Base-by-base conservation (phyloP, 2,797 vertebrate species). In the Cossypha polioptera region DNA sequence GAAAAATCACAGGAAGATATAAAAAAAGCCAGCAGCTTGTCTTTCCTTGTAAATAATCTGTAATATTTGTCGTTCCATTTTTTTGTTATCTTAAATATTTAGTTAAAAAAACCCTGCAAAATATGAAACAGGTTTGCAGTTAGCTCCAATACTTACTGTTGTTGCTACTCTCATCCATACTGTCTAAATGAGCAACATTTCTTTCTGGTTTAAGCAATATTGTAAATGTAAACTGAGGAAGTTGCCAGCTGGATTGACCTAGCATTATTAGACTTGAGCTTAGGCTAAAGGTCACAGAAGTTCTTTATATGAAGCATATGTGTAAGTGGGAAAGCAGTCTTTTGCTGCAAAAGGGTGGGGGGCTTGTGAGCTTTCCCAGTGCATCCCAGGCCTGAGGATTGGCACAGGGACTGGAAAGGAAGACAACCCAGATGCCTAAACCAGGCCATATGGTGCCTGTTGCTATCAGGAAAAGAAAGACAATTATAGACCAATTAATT, bases 191-290 rank as follows among this genome's bases (percentile, higher is more conserved):
- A 89, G 53, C 77, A 84, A 2, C 1, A 2, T 86, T 90, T 81
- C 74, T 88, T 85, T 83, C 66, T 95, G 31, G 6, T 92, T 93
- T 86, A 75, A 58, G 69, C 69, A 35, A 66, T 66, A 26, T 88
- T 94, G 83, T 93, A 92, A 83, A 77, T 79, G 81, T 89, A 91
- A 92, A 84, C 81, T 47, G 75, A 93, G 77, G 68, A 95, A 91
- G 87, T 88, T 96, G 91, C 95, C 93, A 91, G 91, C 94, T 95
- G 94, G 84, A 87, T 92, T 95, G 94, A 96, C 94, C 94, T 63
- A 86, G 75, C 68, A 38, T 89, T 90, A 83, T 91, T 87, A 84
- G 79, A 69, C 91, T 92, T 0, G 0, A 89, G 75, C 75, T 88
- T 58, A 91, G 91, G 91, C 58, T 86, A 94, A 95, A 92, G 94